These are phyloP conservation scores for Clunio marinus DNA, from an alignment of 2,888 invertebrate genomes.

Conservation along the genomic window DNA sequence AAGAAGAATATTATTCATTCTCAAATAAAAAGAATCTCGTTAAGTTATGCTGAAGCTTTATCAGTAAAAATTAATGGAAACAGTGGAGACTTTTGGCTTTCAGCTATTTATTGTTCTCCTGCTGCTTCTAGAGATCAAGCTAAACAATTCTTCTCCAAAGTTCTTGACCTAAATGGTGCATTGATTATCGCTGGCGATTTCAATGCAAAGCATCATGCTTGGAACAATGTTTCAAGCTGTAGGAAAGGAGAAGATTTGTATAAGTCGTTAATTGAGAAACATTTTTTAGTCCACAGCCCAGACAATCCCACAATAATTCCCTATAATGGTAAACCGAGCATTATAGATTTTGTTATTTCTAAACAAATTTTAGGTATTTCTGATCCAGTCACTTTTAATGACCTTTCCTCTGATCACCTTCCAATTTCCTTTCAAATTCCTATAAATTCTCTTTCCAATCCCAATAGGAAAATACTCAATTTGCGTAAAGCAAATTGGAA, in stretches of 20 bases:
- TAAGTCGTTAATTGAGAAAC: background rate
- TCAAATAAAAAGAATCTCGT: background rate
- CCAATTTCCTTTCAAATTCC: background rate
- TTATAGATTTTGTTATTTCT: background rate
- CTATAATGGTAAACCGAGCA: background rate
- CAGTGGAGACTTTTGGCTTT: background rate
- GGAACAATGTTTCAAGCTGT: background rate
- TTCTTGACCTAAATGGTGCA: background rate
- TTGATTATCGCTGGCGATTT: background rate
- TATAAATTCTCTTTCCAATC: background rate
- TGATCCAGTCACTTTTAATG: background rate
- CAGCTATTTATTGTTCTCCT: background rate
- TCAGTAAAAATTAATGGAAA: background rate
- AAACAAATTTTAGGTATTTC: background rate
- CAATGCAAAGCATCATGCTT: background rate
- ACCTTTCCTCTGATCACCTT: background rate
- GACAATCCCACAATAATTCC: background rate
- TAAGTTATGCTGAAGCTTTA: background rate
- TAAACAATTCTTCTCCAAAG: background rate
- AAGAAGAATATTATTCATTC: background rate
- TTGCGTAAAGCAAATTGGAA: background rate
- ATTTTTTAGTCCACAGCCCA: background rate
- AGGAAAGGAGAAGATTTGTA: background rate
- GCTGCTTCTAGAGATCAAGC: background rate
- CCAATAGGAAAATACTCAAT: background rate